These are phyloP conservation scores for Sinopyrophorus schimmeli DNA, from an alignment of 2,888 invertebrate genomes.

Conservation along the genomic window DNA sequence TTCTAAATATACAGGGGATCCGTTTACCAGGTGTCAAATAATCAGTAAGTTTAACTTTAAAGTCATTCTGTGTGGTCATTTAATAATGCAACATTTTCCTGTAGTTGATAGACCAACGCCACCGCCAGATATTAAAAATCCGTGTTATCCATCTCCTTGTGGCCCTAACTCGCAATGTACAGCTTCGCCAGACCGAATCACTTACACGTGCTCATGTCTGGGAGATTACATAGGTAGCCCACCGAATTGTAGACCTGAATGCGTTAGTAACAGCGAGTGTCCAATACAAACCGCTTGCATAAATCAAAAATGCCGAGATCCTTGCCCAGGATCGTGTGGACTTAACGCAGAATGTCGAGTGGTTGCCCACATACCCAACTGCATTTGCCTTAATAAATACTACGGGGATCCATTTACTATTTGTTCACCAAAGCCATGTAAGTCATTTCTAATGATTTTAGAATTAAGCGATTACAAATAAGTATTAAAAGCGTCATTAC, in stretches of 20 bases:
- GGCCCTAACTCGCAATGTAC: constrained; percentile 67
- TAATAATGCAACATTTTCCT: constrained; percentile 7
- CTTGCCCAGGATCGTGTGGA: constrained; percentile 76
- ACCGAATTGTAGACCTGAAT: constrained; percentile 71
- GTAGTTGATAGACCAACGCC: constrained; percentile 25
- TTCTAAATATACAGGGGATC: constrained; percentile 61
- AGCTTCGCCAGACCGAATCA: constrained; percentile 68
- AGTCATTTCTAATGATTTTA: constrained; percentile 52
- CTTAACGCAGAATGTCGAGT: constrained; percentile 72
- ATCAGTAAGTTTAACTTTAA: constrained; percentile 39
- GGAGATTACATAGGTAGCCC: constrained; percentile 74
- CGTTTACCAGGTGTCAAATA: constrained; percentile 56
- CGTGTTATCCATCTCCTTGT: constrained; percentile 72
- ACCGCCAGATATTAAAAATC: constrained; percentile 49
- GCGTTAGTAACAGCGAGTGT: constrained; percentile 73
- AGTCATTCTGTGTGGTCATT: neutral
- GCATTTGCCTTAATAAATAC: constrained; percentile 68
- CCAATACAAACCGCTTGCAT: constrained; percentile 68
- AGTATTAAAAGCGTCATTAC: too few relatives aligned
- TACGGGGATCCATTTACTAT: constrained; percentile 69
- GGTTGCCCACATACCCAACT: constrained; percentile 73
- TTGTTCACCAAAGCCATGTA: constrained; percentile 62
- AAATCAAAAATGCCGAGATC: constrained; percentile 71
- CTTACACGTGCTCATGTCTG: constrained; percentile 68
- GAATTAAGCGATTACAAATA: neutral